Evolutionary conservation across 2,113 vertebrate genomes (phyloP).

Genomic region (Callopanchax toddi): DNA sequence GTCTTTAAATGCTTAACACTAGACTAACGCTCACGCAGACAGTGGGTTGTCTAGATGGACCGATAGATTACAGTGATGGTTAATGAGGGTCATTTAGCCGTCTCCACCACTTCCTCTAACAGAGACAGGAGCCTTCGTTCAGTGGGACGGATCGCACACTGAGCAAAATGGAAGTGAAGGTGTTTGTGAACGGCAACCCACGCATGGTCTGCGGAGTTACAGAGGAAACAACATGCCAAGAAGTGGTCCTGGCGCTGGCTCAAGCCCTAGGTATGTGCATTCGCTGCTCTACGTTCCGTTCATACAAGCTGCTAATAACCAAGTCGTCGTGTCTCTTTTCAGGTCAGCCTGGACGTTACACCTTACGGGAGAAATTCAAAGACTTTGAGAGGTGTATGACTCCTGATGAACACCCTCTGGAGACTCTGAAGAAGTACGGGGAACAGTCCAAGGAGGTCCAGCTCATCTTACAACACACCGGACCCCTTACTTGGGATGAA

Average conservation of each 20-base stretch:
- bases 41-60: neutral
- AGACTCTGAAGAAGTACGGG: conserved; percentile 79
- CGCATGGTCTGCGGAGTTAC: conserved; percentile 82
- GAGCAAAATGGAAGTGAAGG: conserved; percentile 81
- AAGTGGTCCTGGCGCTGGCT: conserved; percentile 81
- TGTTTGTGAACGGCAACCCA: conserved; percentile 77
- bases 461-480: conserved; percentile 73
- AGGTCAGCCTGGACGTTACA: conserved; percentile 83
- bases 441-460: conserved; percentile 79
- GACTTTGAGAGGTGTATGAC: conserved; percentile 78
- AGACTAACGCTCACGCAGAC: too few relatives aligned
- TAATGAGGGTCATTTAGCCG: conserved; percentile 32
- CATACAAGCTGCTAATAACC: neutral
- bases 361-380: conserved; percentile 79
- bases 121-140: neutral
- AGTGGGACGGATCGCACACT: neutral
- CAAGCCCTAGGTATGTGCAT: conserved; percentile 74
- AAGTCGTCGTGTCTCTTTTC: neutral
- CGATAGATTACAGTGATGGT: conserved; percentile 34
- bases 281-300: neutral
- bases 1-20: too few relatives aligned
- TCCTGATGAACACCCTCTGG: conserved; percentile 72
- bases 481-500: conserved; percentile 55
- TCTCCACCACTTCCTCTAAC: conserved; percentile 32
- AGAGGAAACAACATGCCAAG: conserved; percentile 81